A percentile compares a stretch with the other conserved stretches of the same genome.
Conservation (phyloP, 2,113 vertebrate genomes). For the Varanus komodoensis region DNA sequence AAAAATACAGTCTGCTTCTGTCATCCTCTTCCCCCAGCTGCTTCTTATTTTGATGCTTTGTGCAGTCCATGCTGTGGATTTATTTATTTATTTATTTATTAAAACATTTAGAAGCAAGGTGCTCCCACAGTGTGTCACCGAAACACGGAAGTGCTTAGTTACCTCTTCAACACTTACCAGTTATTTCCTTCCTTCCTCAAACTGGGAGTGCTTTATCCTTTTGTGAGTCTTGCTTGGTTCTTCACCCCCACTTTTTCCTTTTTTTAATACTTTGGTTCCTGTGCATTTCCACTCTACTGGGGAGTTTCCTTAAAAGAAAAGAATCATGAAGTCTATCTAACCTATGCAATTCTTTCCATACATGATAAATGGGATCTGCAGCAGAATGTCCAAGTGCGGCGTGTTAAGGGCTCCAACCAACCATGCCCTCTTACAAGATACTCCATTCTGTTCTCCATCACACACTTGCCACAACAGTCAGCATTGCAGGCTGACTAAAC, state of each 20-base stretch:
- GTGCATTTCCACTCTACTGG: neutral
- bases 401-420: neutral
- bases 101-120: neutral
- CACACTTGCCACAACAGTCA: neutral
- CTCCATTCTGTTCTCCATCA: neutral
- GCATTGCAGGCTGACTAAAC: neutral
- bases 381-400: neutral
- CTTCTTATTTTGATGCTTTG: neutral
- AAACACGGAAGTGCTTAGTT: neutral
- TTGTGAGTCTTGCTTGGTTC: neutral
- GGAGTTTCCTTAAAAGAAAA: neutral
- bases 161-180: neutral
- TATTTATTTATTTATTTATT: too few species aligned
- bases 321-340: neutral
- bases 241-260: neutral
- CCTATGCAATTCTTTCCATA: neutral
- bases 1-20: neutral
- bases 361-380: neutral
- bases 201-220: neutral
- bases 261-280: neutral
- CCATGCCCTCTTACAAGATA: neutral
- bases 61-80: neutral
- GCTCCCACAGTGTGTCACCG: neutral
- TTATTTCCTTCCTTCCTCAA: neutral
- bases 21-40: neutral